These are phyloP conservation scores for Drosophila kokeensis DNA, from an alignment of 2,888 invertebrate genomes.

Conservation along the genomic window DNA sequence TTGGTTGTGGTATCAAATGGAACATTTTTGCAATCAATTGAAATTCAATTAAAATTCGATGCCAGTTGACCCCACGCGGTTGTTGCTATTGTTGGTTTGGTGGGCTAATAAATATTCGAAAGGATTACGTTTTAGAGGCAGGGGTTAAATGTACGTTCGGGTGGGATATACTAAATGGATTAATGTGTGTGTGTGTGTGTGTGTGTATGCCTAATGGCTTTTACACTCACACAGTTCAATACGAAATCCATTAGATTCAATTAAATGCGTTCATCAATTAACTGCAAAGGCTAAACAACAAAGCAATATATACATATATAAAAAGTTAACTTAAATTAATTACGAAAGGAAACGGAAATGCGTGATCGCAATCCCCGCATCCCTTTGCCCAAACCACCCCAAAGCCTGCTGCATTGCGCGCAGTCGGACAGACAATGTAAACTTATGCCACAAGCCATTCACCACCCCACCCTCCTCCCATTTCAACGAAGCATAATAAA, in stretches of 20 bases:
- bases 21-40: constrained; percentile 77
- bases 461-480: too few species aligned
- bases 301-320: constrained; percentile 23
- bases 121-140: constrained; percentile 41
- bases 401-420: constrained; percentile 18
- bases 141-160: constrained; percentile 28
- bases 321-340: constrained; percentile 63
- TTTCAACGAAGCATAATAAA: constrained; percentile 56
- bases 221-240: constrained; percentile 33
- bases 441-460: constrained; percentile 9
- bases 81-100: constrained; percentile 14
- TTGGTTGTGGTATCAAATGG: constrained; percentile 58
- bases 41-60: constrained; percentile 77
- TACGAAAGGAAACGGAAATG: constrained; percentile 66
- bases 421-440: constrained; percentile 24
- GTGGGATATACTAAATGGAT: neutral
- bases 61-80: constrained; percentile 42
- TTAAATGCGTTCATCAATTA: constrained; percentile 77
- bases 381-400: neutral
- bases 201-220: constrained; percentile 56
- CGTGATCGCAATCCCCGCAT: constrained; percentile 37
- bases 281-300: constrained; percentile 62
- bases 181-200: constrained; percentile 10
- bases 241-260: constrained; percentile 74
- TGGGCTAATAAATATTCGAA: constrained; percentile 33